A percentile compares a stretch with the other conserved stretches of the same genome.
phyloP scores from a whole-genome alignment of 2,797 vertebrate genomes.

The Adelosebastes latens region DNA sequence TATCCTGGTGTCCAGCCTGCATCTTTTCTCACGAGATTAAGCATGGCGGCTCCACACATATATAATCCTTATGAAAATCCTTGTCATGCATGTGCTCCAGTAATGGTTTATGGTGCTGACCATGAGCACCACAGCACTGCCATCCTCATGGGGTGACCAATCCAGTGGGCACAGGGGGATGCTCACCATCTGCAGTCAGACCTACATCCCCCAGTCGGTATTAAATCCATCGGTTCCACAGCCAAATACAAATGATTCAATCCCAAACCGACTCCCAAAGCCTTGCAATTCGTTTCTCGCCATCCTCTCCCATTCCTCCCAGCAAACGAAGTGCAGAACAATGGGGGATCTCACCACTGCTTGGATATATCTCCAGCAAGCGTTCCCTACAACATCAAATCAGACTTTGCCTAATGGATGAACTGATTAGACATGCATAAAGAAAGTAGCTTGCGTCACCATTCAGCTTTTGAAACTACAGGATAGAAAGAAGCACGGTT shows the following conservation, averaged over 20 bases:
- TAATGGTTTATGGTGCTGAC: constrained; percentile 67
- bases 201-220: constrained; percentile 27
- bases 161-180: constrained; percentile 44
- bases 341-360: constrained; percentile 36
- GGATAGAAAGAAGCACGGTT: constrained; percentile 6
- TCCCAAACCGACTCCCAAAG: constrained; percentile 55
- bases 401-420: constrained; percentile 29
- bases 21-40: constrained; percentile 35
- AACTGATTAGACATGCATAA: constrained; percentile 26
- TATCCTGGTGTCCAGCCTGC: constrained; percentile 15
- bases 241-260: constrained; percentile 74
- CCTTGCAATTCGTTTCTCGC: constrained; percentile 30
- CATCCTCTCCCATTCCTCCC: constrained; percentile 15
- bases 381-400: constrained; percentile 22
- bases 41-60: constrained; percentile 43
- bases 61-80: constrained; percentile 75
- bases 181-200: constrained; percentile 31
- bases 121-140: constrained; percentile 36
- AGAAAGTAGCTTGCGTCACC: constrained; percentile 36
- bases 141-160: constrained; percentile 52
- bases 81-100: constrained; percentile 58
- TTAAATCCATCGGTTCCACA: constrained; percentile 78
- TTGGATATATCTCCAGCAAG: constrained; percentile 14
- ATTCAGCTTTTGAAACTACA: constrained; percentile 52
- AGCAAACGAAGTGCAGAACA: constrained; percentile 31